Base-by-base conservation (phyloP, 2,797 vertebrate species). In the Phoeniculus purpureus region DNA sequence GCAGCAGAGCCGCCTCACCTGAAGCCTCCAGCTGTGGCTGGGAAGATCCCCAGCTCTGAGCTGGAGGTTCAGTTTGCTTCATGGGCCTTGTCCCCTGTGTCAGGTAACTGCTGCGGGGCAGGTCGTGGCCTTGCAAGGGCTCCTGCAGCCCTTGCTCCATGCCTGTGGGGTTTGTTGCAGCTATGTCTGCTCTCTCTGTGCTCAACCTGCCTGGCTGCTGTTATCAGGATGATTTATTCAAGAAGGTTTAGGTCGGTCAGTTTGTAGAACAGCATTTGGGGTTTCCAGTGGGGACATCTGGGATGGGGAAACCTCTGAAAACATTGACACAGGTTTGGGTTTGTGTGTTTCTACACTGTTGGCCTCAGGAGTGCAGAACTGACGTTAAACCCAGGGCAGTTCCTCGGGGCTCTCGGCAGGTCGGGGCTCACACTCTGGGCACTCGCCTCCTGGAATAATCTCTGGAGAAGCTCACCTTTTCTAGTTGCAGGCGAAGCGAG, bases 361-460 rank as follows among this genome's bases (percentile, higher is more conserved):
- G 40, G 26, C 62, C 27, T 65, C 43, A 0, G 10, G 29, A 40
- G 6, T 25, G 15, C 32, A 32, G 14, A 81, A 81, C 15, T 9
- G 17, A 16, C 34, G 10, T 67, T 50, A 19, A 84, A 79, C 16
- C 1, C 25, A 22, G 54, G 27, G 47, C 10, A 7, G 26, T 43
- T 84, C 66, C 31, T 75, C 2, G 0, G 10, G 15, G 21, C 51
- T 50, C 3, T 43, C 0, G 37, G 9, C 66, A 17, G 8, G 26
- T 4, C 4, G 11, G 22, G n/a, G 26, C 67, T 76, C 37, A 2
- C 2, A 1, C 29, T 9, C 67, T 72, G 26, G n/a, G 25, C 54
- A 1, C 34, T n/a, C 43, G 9, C 54, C 22, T 1, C 55, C 23
- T 50, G 48, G 48, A 60, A 31, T 17, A 31, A 52, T 48, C 45